phyloP scores from a whole-genome alignment of 2,888 invertebrate genomes.

The Helicoverpa assulta region DNA sequence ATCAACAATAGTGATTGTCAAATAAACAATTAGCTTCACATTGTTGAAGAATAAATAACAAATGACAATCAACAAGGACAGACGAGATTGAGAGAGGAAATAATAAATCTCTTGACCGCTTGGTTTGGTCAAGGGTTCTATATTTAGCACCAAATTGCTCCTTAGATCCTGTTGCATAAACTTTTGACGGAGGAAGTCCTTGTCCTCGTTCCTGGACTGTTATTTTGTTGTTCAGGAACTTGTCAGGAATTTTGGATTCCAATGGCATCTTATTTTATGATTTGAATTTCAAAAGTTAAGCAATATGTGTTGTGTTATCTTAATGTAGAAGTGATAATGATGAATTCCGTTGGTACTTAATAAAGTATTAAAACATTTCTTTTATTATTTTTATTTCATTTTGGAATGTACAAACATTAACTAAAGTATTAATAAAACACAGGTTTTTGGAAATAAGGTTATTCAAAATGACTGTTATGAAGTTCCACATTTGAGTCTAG shows the following conservation, averaged over 20 bases:
- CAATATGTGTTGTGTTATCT: too few species aligned
- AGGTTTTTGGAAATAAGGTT: too few species aligned
- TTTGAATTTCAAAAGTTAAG: too few species aligned
- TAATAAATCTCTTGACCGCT: conserved; percentile 70
- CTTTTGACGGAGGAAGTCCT: conserved; percentile 22
- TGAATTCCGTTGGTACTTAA: too few species aligned
- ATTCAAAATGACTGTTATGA: too few species aligned
- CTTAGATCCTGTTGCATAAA: conserved; percentile 34
- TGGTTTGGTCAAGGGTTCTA: conserved; percentile 67
- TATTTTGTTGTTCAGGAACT: background rate
- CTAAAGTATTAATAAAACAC: too few species aligned
- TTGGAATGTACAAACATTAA: too few species aligned
- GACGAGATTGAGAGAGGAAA: conserved; percentile 64
- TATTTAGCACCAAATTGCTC: conserved; percentile 67
- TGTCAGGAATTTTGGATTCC: background rate
- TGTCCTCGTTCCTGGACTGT: conserved; percentile 17
- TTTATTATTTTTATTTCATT: too few species aligned
- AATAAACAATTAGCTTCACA: background rate
- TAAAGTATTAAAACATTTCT: too few species aligned
- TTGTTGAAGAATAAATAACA: background rate
- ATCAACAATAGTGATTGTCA: background rate
- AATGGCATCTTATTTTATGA: background rate
- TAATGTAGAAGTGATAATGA: too few species aligned
- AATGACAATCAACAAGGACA: conserved; percentile 41
- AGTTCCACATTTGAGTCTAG: too few species aligned